A percentile compares a stretch with the other conserved stretches of the same genome.
phyloP scores from a whole-genome alignment of 2,888 invertebrate species.

The Margaritifera margaritifera region DNA sequence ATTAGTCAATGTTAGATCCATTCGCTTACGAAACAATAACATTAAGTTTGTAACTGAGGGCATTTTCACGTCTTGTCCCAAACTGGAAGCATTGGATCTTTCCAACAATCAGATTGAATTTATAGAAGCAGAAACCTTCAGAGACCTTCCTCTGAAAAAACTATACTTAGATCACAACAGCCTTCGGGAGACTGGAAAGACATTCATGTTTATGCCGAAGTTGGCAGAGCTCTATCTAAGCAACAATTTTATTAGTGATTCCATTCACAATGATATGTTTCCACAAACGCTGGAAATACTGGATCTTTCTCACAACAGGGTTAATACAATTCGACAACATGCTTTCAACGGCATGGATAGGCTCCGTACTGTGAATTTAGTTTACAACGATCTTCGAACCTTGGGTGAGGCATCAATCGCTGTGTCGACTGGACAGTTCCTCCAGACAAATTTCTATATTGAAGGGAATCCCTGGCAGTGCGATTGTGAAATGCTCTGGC shows the following conservation, averaged over 20 bases:
- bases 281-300: slow-evolving; percentile 47
- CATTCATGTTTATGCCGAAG: slow-evolving; percentile 28
- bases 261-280: slow-evolving; percentile 40
- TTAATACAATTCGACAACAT: slow-evolving; percentile 41
- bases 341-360: slow-evolving; percentile 48
- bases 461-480: slow-evolving; percentile 50
- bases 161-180: slow-evolving; percentile 42
- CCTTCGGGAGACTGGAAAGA: slow-evolving; percentile 34
- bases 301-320: slow-evolving; percentile 45
- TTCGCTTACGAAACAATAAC: slow-evolving; percentile 37
- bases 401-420: slow-evolving; percentile 23
- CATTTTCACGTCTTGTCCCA: slow-evolving; percentile 39
- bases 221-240: slow-evolving; percentile 42
- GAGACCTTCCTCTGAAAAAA: slow-evolving; percentile 21
- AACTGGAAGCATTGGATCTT: slow-evolving; percentile 39
- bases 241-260: slow-evolving; percentile 36
- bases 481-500: slow-evolving; percentile 57
- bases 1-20: slow-evolving; percentile 26
- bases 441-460: slow-evolving; percentile 43
- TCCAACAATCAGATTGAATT: slow-evolving; percentile 38
- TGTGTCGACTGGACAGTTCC: slow-evolving; percentile 29
- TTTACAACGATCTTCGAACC: slow-evolving; percentile 43
- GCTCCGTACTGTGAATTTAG: slow-evolving; percentile 44
- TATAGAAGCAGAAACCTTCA: slow-evolving; percentile 41
- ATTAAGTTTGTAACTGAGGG: slow-evolving; percentile 31